These are phyloP conservation scores for Lepidonotus clava DNA, from an alignment of 2,888 invertebrate species.

Conservation along the genomic window DNA sequence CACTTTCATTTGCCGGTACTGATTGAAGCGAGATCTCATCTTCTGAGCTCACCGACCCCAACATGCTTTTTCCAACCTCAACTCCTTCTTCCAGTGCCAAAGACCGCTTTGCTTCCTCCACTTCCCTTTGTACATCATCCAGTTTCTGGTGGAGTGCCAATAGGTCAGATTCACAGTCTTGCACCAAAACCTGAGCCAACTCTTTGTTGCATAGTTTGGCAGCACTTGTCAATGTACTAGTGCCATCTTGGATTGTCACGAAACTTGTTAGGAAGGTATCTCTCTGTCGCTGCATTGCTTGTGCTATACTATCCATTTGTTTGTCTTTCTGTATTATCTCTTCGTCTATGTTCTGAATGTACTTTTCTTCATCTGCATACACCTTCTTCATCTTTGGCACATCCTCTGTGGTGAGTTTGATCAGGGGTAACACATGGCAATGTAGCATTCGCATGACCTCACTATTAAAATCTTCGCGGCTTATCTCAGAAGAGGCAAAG, in stretches of 20 bases:
- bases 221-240: constrained; percentile 5
- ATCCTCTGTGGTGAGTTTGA: constrained; percentile 69
- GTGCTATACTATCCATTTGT: constrained; percentile 32
- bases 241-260: background rate
- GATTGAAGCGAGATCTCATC: background rate
- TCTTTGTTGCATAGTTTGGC: constrained; percentile 18
- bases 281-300: constrained; percentile 54
- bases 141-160: constrained; percentile 64
- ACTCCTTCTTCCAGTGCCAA: background rate
- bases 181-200: constrained; percentile 49
- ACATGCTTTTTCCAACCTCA: background rate
- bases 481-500: constrained; percentile 54
- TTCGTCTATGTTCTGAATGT: background rate
- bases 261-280: constrained; percentile 44
- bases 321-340: constrained; percentile 43
- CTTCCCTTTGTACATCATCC: constrained; percentile 65
- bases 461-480: constrained; percentile 58
- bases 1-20: background rate
- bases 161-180: constrained; percentile 69
- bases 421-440: constrained; percentile 72
- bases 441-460: constrained; percentile 70
- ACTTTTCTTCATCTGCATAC: background rate
- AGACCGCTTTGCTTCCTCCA: constrained; percentile 64
- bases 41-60: background rate
- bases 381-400: constrained; percentile 63